Evolutionary conservation across 2,888 invertebrate genomes (phyloP).

Genomic region (Thelaira solivaga): DNA sequence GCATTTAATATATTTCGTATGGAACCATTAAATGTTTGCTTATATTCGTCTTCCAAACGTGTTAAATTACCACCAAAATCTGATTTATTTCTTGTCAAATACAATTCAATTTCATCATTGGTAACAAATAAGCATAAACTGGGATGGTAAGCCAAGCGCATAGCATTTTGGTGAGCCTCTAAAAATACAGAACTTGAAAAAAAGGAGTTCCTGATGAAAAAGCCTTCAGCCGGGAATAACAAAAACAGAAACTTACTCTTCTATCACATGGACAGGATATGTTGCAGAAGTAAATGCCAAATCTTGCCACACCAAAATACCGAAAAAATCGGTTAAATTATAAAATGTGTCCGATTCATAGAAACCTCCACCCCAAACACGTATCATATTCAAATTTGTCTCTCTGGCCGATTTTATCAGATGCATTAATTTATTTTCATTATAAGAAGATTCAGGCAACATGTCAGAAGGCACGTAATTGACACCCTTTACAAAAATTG

Average conservation of each 20-base stretch:
- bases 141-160: slow-evolving; percentile 89
- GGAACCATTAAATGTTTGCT: slow-evolving; percentile 87
- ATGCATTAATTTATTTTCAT: slow-evolving; percentile 77
- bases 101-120: slow-evolving; percentile 97
- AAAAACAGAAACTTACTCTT: slow-evolving; percentile 78
- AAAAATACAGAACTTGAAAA: slow-evolving; percentile 80
- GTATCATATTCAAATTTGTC: slow-evolving; percentile 92
- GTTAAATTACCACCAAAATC: slow-evolving; percentile 78
- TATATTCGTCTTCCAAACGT: slow-evolving; percentile 85
- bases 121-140: slow-evolving; percentile 93
- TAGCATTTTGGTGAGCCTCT: slow-evolving; percentile 90
- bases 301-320: slow-evolving; percentile 98
- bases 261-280: slow-evolving; percentile 88
- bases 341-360: slow-evolving; percentile 96
- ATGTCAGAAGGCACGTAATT: slow-evolving; percentile 94
- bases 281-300: slow-evolving; percentile 96
- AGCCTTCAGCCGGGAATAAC: neutral
- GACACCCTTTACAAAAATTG: slow-evolving; percentile 94
- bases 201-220: neutral
- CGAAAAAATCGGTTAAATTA: slow-evolving; percentile 88
- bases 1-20: slow-evolving; percentile 81
- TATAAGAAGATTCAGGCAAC: slow-evolving; percentile 84
- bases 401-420: slow-evolving; percentile 85
- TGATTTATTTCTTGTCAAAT: slow-evolving; percentile 87
- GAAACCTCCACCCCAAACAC: slow-evolving; percentile 98